Evolutionary conservation across 2,888 invertebrate species (phyloP), one percentile per base, ranked within the genome.

Genomic region (Melipona bicolor): DNA sequence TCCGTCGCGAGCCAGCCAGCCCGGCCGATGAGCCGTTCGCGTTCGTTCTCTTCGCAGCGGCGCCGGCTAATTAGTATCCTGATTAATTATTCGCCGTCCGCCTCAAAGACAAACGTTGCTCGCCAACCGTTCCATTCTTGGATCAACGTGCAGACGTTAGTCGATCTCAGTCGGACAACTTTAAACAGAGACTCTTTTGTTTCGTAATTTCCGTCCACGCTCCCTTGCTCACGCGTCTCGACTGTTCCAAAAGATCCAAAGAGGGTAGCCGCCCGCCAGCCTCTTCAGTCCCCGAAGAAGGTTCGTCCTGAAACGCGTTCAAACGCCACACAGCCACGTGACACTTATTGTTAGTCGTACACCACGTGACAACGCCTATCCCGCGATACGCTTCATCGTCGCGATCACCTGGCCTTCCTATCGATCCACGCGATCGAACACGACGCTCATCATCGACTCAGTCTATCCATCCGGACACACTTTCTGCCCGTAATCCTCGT

Each of bases 21-120:
- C 43, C 49, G 24, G 52, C 36, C 56, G 27, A 43, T 32, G 17
- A 77, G n/a, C 61, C 61, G 52, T 52, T 70, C 56, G 75, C 73
- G 52, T 82, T 75, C 75, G 36, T 43, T 67, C 74, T 36, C 70
- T 21, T 27, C 49, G 43, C 9, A 1, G 43, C 43, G 27, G 56
- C 67, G 54, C 50, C 68, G 74, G 82, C 83, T 90, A 90, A 90
- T 90, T 90, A 89, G 83, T 79, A 81, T 82, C 52, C 54, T 76
- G 82, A 84, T 90, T 89, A 89, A 90, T 90, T 89, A 90, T 89
- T 79, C 56, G 54, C 59, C 4, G 32, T 21, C 36, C 19, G n/a
- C 49, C 49, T 68, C 27, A 61, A 27, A 43, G 72, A 56, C 59
- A 36, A 32, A 27, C 43, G 49, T 27, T 13, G 27, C 21, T 62